Conservation (phyloP, 2,888 invertebrate genomes). For the Orchesellides sinensis region DNA sequence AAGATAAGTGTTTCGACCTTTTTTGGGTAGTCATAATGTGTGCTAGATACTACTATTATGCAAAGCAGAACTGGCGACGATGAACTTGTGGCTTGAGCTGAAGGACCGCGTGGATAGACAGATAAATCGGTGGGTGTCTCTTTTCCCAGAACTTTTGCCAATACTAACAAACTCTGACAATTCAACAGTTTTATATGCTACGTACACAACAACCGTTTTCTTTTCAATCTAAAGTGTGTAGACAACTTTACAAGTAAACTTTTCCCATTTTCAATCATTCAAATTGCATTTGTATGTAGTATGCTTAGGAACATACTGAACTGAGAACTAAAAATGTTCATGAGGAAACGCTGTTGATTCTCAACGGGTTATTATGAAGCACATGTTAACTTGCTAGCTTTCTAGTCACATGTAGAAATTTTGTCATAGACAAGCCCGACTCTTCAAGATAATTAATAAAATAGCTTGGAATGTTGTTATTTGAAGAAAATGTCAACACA, state of each 20-base stretch:
- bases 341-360: slow-evolving; percentile 55
- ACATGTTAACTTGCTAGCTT: slow-evolving; percentile 40
- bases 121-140: slow-evolving; percentile 18
- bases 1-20: slow-evolving; percentile 18
- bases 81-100: not conserved
- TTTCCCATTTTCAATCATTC: slow-evolving; percentile 63
- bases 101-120: slow-evolving; percentile 13
- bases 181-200: slow-evolving; percentile 18
- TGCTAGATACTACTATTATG: not conserved
- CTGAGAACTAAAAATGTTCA: not conserved
- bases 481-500: not conserved
- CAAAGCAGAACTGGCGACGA: not conserved
- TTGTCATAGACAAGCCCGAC: not conserved
- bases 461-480: not conserved
- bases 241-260: slow-evolving; percentile 48
- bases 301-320: not conserved
- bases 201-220: not conserved
- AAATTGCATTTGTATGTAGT: slow-evolving; percentile 34
- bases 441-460: slow-evolving; percentile 30
- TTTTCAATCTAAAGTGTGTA: not conserved
- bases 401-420: not conserved
- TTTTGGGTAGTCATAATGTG: too few relatives aligned
- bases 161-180: slow-evolving; percentile 16
- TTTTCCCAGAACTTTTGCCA: not conserved
- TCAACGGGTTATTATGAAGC: slow-evolving; percentile 26